A percentile compares a stretch with the other conserved stretches of the same genome.
These are phyloP conservation scores for Macrotis lagotis DNA, from an alignment of 2,113 vertebrate species.

Conservation along the genomic window DNA sequence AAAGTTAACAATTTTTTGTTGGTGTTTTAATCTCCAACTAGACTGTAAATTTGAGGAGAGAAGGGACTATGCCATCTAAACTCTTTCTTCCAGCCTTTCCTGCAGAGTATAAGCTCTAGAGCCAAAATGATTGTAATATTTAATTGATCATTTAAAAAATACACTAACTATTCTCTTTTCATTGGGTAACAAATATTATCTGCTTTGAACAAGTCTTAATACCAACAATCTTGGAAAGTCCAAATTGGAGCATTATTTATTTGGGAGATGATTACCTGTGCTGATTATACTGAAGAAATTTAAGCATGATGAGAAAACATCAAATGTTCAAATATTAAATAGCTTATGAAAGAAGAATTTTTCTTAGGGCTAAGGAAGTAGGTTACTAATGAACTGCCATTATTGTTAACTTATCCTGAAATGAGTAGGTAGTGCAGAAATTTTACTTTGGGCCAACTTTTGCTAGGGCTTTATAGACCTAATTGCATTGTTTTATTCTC, in stretches of 20 bases:
- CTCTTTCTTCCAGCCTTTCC: neutral
- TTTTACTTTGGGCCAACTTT: neutral
- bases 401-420: slow-evolving; percentile 27
- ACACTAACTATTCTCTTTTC: neutral
- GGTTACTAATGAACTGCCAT: slow-evolving; percentile 24
- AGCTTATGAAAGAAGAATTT: slow-evolving; percentile 31
- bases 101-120: neutral
- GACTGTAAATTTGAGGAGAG: neutral
- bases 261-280: neutral
- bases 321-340: neutral
- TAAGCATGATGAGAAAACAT: neutral
- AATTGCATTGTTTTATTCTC: slow-evolving; percentile 27
- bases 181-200: neutral
- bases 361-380: slow-evolving; percentile 25
- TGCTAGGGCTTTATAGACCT: slow-evolving; percentile 10
- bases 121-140: neutral
- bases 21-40: neutral
- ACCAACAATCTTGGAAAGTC: neutral
- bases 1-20: neutral
- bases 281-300: neutral
- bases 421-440: slow-evolving; percentile 22
- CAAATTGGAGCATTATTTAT: neutral
- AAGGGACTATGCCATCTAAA: neutral
- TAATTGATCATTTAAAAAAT: neutral
- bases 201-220: neutral